Evolutionary conservation across 2,113 vertebrate genomes (phyloP).

Genomic region (Cyanocitta stelleri): DNA sequence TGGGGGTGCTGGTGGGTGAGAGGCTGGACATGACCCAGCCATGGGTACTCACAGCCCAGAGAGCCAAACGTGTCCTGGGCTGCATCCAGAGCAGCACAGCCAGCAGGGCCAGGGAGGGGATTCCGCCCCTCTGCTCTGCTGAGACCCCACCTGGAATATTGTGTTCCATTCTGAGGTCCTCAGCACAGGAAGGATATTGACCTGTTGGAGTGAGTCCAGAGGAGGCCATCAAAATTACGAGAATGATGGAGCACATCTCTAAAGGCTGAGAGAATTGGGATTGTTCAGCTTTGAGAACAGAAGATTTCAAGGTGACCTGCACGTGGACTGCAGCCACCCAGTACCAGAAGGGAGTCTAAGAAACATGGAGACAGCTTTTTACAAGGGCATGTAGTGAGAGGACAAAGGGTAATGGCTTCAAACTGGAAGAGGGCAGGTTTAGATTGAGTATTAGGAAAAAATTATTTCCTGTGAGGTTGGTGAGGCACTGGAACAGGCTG

Average conservation of each 20-base stretch:
- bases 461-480: background rate
- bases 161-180: background rate
- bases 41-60: background rate
- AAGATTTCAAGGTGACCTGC: background rate
- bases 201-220: background rate
- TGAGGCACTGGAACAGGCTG: background rate
- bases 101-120: background rate
- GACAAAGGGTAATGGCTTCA: background rate
- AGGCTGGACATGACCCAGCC: background rate
- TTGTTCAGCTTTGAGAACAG: accelerated
- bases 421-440: background rate
- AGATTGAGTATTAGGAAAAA: background rate
- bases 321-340: background rate
- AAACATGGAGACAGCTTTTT: background rate
- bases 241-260: background rate
- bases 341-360: background rate
- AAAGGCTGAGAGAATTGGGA: background rate
- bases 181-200: background rate
- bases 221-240: background rate
- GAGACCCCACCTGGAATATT: background rate
- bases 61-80: background rate
- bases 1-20: background rate
- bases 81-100: background rate
- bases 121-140: background rate
- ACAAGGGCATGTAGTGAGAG: background rate